Conservation (phyloP, 2,797 vertebrate species). For the Premnoplex brunnescens region DNA sequence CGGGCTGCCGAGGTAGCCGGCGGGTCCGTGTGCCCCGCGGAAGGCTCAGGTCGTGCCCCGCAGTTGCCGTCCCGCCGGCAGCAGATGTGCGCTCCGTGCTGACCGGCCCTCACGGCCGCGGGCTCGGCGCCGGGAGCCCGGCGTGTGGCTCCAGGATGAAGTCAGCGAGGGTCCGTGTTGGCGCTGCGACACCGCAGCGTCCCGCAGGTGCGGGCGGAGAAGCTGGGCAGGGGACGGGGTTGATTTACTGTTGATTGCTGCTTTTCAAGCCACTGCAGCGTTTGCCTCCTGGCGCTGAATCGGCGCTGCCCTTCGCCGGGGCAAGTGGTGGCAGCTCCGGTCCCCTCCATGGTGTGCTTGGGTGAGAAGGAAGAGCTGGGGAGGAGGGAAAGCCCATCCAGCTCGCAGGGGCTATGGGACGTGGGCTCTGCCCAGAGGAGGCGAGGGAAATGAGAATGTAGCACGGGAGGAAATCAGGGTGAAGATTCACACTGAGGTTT, state of each 20-base stretch:
- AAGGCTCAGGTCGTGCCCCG: too few species aligned
- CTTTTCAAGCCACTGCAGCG: too few species aligned
- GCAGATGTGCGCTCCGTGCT: too few species aligned
- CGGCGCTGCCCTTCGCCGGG: background rate
- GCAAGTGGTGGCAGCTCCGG: background rate
- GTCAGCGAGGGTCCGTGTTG: background rate
- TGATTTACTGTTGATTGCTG: background rate
- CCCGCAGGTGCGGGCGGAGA: background rate
- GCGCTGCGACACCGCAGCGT: rapidly evolving
- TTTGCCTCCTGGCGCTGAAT: background rate
- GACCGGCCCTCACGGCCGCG: rapidly evolving
- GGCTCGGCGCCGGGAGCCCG: rapidly evolving
- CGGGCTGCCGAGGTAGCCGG: background rate
- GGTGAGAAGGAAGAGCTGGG: background rate
- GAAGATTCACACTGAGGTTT: background rate
- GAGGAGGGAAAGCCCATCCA: background rate
- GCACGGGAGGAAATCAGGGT: background rate
- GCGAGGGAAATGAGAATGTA: background rate
- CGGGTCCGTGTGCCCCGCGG: background rate
- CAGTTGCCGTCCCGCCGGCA: background rate
- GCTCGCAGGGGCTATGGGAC: rapidly evolving
- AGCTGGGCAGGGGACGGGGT: too few species aligned
- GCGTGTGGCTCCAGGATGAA: rapidly evolving
- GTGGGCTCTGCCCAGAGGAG: background rate
- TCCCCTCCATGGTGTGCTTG: too few species aligned